These are phyloP conservation scores for Limnephilus auricula DNA, from an alignment of 2,888 invertebrate species.

Conservation along the genomic window DNA sequence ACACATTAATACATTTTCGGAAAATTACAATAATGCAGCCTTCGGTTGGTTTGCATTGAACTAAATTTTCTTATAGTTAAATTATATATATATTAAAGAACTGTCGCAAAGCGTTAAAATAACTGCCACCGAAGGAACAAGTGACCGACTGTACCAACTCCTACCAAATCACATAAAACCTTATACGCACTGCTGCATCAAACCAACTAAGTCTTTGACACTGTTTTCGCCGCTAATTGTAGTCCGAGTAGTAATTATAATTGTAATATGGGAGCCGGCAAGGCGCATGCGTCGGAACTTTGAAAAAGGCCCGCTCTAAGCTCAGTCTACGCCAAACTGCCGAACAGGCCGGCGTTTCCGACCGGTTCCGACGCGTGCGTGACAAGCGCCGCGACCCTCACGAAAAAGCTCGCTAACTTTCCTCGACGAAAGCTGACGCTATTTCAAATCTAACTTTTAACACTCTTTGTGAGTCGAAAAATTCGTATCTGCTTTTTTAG, in stretches of 20 bases:
- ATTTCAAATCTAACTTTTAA: not conserved
- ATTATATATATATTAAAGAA: too few species aligned
- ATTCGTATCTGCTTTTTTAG: not conserved
- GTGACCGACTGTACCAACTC: too few species aligned
- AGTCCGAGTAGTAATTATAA: slow-evolving; percentile 14
- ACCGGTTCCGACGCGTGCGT: not conserved
- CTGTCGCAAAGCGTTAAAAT: too few species aligned
- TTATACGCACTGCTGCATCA: not conserved
- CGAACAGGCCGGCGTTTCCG: slow-evolving; percentile 5
- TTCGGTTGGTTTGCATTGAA: too few species aligned
- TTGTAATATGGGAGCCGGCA: not conserved
- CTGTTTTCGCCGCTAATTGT: slow-evolving; percentile 43
- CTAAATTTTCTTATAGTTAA: too few species aligned
- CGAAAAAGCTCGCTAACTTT: slow-evolving; percentile 20
- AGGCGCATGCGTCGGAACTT: slow-evolving; percentile 32
- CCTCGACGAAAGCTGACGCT: not conserved
- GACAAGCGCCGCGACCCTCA: not conserved
- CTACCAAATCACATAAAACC: too few species aligned
- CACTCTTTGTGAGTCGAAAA: not conserved
- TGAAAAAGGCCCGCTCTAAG: slow-evolving; percentile 1
- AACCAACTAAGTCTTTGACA: not conserved
- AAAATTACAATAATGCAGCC: too few species aligned
- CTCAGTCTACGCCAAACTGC: slow-evolving; percentile 27
- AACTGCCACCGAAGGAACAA: too few species aligned
- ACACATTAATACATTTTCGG: too few species aligned